Base-by-base conservation (phyloP, 2,888 invertebrate species). In the Hanleya hanleyi region DNA sequence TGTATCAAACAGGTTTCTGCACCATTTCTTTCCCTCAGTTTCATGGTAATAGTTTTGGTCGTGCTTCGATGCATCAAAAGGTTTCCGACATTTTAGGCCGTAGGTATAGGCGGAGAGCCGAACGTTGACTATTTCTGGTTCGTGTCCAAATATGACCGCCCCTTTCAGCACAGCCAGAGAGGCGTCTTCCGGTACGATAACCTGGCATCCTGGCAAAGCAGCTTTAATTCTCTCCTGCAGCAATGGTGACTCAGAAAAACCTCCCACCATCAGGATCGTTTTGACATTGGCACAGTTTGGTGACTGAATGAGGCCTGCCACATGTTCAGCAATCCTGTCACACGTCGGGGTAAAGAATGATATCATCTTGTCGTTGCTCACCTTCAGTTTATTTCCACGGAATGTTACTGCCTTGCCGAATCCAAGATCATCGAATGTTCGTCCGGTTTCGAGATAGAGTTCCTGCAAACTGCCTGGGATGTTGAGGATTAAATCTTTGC, bases 191-290 rank as follows among this genome's bases (percentile, higher is more conserved):
- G 78, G 78, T 0, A 70, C 65, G 33, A 75, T 66, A 12, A 78
- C 47, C 2, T 68, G 38, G 0, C 71, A 49, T 1, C n/a, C 57
- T 18, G 65, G 65, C 37, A 78, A 37, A 38, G 35, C 47, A n/a
- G 64, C 26, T 35, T 35, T 35, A 9, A 78, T 66, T 47, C 66
- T 69, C 1, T 67, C 51, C 3, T 67, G 62, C 5, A 78, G 75
- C n/a, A 78, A 61, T 9, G 67, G 68, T 18, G 76, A 76, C 66
- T 78, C 78, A 0, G 78, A 50, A 47, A 74, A 78, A 3, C 78
- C 47, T n/a, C 47, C 47, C 47, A 47, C 47, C 47, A 47, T 18
- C 22, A 47, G 22, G 47, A 47, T 47, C n/a, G 18, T 18, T 18
- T 18, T n/a, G 5, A 76, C 50, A 1, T 65, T 67, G 0, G 32